Evolutionary conservation across 2,888 invertebrate species (phyloP).

Genomic region (Melanostoma mellinum): DNA sequence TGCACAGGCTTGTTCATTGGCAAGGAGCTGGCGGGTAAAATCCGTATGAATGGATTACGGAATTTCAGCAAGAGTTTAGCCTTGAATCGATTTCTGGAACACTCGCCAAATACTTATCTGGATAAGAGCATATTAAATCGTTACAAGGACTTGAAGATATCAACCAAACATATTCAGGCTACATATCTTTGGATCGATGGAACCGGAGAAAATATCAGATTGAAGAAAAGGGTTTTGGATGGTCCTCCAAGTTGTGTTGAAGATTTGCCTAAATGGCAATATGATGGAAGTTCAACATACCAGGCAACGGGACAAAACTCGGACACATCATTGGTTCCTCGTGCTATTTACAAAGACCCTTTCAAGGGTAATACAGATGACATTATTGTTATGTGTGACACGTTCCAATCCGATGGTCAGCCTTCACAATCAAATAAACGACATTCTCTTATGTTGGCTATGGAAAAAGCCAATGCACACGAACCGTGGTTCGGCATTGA

Average conservation of each 20-base stretch:
- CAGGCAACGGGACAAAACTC: slow-evolving; percentile 86
- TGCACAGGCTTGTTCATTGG: slow-evolving; percentile 37
- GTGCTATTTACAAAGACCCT: slow-evolving; percentile 91
- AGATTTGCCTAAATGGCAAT: slow-evolving; percentile 89
- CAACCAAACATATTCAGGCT: slow-evolving; percentile 84
- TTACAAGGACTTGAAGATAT: slow-evolving; percentile 86
- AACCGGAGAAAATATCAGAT: slow-evolving; percentile 86
- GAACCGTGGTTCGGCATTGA: slow-evolving; percentile 90
- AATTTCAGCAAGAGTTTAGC: slow-evolving; percentile 28
- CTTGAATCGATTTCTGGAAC: slow-evolving; percentile 67
- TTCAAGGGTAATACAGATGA: slow-evolving; percentile 88
- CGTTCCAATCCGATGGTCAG: slow-evolving; percentile 85
- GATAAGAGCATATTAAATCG: slow-evolving; percentile 88
- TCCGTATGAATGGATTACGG: slow-evolving; percentile 35
- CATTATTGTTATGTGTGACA: slow-evolving; percentile 90
- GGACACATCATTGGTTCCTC: slow-evolving; percentile 89
- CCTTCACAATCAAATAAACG: slow-evolving; percentile 83
- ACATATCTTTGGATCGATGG: slow-evolving; percentile 91
- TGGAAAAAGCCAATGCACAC: slow-evolving; percentile 85
- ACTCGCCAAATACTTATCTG: slow-evolving; percentile 91
- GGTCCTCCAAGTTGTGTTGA: slow-evolving; percentile 84
- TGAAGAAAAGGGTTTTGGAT: slow-evolving; percentile 88
- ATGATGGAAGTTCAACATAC: slow-evolving; percentile 88
- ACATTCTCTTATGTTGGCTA: slow-evolving; percentile 82
- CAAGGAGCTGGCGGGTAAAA: slow-evolving; percentile 36